phyloP scores from a whole-genome alignment of 1,140 invertebrate genomes.

The Thaumetopoea pityocampa region DNA sequence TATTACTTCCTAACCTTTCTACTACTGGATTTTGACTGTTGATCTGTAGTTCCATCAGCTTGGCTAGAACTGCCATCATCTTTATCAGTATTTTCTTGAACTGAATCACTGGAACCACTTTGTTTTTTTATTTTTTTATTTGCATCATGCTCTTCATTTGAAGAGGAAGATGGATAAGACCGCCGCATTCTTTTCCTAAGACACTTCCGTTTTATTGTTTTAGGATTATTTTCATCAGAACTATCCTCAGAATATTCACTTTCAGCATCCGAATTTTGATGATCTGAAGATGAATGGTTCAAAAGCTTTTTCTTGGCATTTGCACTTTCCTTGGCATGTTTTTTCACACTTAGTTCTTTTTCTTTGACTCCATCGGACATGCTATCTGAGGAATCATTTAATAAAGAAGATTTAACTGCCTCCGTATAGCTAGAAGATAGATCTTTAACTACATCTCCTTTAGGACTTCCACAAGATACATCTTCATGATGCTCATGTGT shows the following conservation, averaged over 20 bases:
- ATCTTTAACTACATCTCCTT: too few relatives aligned
- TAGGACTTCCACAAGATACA: too few relatives aligned
- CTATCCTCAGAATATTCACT: too few relatives aligned
- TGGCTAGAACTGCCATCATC: constrained; percentile 8
- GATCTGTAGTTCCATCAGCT: constrained; percentile 10
- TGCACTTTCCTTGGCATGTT: constrained; percentile 50
- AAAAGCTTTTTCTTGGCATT: constrained; percentile 56
- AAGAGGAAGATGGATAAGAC: too few relatives aligned
- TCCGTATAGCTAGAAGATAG: too few relatives aligned
- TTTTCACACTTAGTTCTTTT: constrained; percentile 27
- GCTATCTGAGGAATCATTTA: constrained; percentile 30
- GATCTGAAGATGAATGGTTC: constrained; percentile 55
- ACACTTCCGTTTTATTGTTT: constrained; percentile 5
- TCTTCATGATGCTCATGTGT: too few relatives aligned
- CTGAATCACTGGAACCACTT: constrained; percentile 5
- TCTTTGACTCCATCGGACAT: constrained; percentile 20
- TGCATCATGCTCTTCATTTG: constrained; percentile 6
- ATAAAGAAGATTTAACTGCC: constrained; percentile 20
- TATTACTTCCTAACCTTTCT: constrained; percentile 39
- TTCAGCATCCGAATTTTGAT: too few relatives aligned
- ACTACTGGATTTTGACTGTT: constrained; percentile 29
- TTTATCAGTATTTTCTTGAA: constrained; percentile 5
- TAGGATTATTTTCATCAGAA: constrained; percentile 5
- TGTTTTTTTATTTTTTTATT: constrained; percentile 11
- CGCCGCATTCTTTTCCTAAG: constrained; percentile 1